Evolutionary conservation across 2,888 invertebrate species (phyloP).

Genomic region (Linyphia triangularis): DNA sequence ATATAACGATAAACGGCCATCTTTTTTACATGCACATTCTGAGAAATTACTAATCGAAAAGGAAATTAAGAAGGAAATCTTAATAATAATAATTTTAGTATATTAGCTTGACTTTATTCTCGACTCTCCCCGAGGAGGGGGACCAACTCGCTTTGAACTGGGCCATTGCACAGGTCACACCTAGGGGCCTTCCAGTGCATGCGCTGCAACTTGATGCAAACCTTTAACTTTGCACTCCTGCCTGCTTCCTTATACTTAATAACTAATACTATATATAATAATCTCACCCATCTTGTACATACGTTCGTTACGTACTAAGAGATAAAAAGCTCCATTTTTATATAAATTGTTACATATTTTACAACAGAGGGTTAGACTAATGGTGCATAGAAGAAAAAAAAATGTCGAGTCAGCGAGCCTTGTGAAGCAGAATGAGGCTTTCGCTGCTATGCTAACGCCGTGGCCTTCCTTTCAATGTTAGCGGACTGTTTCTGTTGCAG

Average conservation of each 20-base stretch:
- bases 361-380: constrained; percentile 74
- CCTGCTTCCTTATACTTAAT: constrained; percentile 74
- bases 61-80: constrained; percentile 58
- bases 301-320: constrained; percentile 75
- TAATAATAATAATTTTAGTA: constrained; percentile 60
- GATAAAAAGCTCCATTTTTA: constrained; percentile 74
- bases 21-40: constrained; percentile 73
- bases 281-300: constrained; percentile 75
- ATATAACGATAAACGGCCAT: constrained; percentile 71
- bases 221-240: constrained; percentile 76
- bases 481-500: constrained; percentile 76
- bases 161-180: constrained; percentile 74
- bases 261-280: constrained; percentile 72
- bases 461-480: constrained; percentile 75
- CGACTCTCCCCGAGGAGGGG: constrained; percentile 58
- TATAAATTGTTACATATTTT: constrained; percentile 76
- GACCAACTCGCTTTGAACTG: constrained; percentile 72
- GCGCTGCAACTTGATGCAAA: constrained; percentile 70
- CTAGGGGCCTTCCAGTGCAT: constrained; percentile 75
- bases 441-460: constrained; percentile 75
- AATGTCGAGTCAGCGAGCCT: constrained; percentile 64
- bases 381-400: constrained; percentile 71
- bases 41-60: constrained; percentile 45
- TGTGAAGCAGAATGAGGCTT: constrained; percentile 57
- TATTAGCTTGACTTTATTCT: constrained; percentile 70